Conservation (phyloP, 2,797 vertebrate species). For the Craterocephalus amniculus region DNA sequence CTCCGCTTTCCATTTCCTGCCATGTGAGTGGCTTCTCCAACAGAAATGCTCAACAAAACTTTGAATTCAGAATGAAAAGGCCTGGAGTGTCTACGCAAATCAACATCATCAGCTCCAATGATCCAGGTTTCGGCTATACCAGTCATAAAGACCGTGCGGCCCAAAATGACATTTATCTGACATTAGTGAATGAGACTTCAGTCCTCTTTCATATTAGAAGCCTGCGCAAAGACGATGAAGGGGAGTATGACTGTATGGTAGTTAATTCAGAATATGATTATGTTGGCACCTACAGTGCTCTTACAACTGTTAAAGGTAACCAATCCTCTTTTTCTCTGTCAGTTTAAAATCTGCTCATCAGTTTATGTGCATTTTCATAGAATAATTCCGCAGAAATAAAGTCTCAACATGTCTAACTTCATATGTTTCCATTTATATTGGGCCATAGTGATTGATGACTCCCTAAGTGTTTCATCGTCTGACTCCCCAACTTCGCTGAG, state of each 20-base stretch:
- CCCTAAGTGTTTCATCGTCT: conserved; percentile 78
- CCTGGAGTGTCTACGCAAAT: neutral
- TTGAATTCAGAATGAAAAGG: conserved; percentile 62
- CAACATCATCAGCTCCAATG: conserved; percentile 65
- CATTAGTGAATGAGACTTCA: conserved; percentile 57
- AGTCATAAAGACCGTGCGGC: rapidly evolving
- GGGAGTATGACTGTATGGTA: conserved; percentile 74
- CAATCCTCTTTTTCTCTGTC: neutral
- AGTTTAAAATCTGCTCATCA: neutral
- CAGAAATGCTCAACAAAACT: neutral
- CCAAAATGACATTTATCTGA: conserved; percentile 51
- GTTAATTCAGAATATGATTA: neutral
- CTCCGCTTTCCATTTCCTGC: conserved; percentile 76
- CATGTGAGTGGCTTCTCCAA: conserved; percentile 67
- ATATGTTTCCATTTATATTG: conserved; percentile 20
- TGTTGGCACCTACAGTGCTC: conserved; percentile 67
- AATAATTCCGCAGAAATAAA: neutral
- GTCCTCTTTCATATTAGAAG: conserved; percentile 71
- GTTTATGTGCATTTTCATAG: neutral
- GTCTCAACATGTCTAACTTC: neutral
- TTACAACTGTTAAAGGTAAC: conserved; percentile 77
- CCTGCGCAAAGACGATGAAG: conserved; percentile 68
- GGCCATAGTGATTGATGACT: conserved; percentile 88
- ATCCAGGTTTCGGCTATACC: conserved; percentile 18
- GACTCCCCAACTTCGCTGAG: conserved; percentile 46